These are phyloP conservation scores for Caenorhabditis auriculariae DNA, from an alignment of 2,888 invertebrate species.

Conservation along the genomic window DNA sequence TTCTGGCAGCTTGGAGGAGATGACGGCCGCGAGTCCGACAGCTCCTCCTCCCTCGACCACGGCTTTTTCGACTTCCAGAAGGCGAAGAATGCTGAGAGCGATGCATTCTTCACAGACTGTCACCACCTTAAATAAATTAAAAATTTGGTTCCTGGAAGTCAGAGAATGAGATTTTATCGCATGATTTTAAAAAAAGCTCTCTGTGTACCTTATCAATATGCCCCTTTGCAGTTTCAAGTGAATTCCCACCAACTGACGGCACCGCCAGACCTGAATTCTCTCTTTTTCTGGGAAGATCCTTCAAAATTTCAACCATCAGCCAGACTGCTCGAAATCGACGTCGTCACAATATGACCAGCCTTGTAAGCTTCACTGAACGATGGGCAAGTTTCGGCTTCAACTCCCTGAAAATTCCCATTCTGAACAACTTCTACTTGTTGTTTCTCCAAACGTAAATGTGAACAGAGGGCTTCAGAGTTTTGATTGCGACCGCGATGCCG, in stretches of 20 bases:
- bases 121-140: constrained; percentile 45
- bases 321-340: constrained; percentile 75
- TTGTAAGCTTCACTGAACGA: constrained; percentile 79
- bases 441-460: constrained; percentile 77
- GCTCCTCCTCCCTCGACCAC: constrained; percentile 91
- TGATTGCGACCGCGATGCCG: constrained; percentile 84
- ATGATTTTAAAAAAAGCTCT: constrained; percentile 2
- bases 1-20: constrained; percentile 80
- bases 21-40: constrained; percentile 80
- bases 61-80: constrained; percentile 68
- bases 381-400: constrained; percentile 87
- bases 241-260: constrained; percentile 83
- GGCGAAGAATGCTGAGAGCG: constrained; percentile 67
- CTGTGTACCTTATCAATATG: constrained; percentile 71
- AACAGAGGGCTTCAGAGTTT: constrained; percentile 80
- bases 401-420: constrained; percentile 70
- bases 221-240: constrained; percentile 75
- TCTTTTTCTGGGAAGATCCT: constrained; percentile 1
- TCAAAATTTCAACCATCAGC: constrained; percentile 74
- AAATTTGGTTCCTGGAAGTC: too few relatives aligned
- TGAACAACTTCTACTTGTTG: background rate
- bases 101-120: constrained; percentile 66
- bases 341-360: constrained; percentile 73
- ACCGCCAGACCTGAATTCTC: constrained; percentile 73
- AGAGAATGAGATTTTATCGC: too few relatives aligned